Evolutionary conservation across 2,888 invertebrate species (phyloP), one percentile per base, ranked within the genome.

Genomic region (Ceriagrion tenellum): DNA sequence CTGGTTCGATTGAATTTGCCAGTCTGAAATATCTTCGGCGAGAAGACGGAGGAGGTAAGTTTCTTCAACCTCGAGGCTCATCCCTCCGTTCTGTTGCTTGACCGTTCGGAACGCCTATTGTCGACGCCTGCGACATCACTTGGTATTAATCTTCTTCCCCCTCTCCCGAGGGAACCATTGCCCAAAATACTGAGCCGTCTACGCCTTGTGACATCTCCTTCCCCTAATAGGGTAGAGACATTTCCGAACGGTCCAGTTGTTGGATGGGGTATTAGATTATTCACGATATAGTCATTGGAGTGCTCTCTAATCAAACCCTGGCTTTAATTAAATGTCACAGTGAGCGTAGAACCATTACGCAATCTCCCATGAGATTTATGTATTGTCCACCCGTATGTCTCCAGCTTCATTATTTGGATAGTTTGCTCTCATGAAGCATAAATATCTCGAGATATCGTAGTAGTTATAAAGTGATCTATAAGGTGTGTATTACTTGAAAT

Each of bases 151-250:
- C 35, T 26, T 0, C 59, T 16, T 16, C 20, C 35, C 35, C 3
- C 1, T 35, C 81, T 35, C 81, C 81, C 81, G 16, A 16, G 81
- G 81, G 81, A 81, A 4, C 81, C 81, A 81, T 81, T 35, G n/a
- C 81, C 81, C 81, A 81, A 81, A 81, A 81, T 81, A 81, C 81
- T 81, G 81, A 81, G 30, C 81, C 81, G 35, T 81, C 30, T 18
- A 35, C 35, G 12, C 30, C 81, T 10, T 35, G 30, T n/a, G 35
- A 81, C 81, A 81, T 81, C 35, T 30, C 81, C 30, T 1, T 16
- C 35, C 59, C 35, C 30, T 35, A 13, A 12, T 81, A 81, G 69
- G 23, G n/a, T 8, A 26, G 35, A 18, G 81, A n/a, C 30, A 81
- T 69, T 69, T 69, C 69, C 10, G 81, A 35, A 16, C 35, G 81